A percentile compares a stretch with the other conserved stretches of the same genome.
phyloP scores from a whole-genome alignment of 2,888 invertebrate species.

The Craniophora ligustri region DNA sequence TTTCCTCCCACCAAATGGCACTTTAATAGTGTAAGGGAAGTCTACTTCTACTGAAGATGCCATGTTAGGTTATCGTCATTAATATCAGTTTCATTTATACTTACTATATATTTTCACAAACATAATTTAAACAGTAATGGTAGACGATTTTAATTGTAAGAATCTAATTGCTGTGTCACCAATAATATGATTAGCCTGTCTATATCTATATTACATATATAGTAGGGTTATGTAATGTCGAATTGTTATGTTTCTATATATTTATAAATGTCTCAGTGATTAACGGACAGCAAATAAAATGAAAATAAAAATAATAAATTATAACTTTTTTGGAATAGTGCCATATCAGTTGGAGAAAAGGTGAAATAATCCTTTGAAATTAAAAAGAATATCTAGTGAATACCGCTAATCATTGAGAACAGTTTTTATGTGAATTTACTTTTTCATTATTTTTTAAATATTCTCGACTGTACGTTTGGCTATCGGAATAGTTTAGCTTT shows the following conservation, averaged over 20 bases:
- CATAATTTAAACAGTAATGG: slow-evolving; percentile 72
- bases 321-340: slow-evolving; percentile 71
- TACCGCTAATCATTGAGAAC: slow-evolving; percentile 75
- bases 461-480: slow-evolving; percentile 64
- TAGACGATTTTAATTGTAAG: slow-evolving; percentile 81
- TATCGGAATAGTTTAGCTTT: slow-evolving; percentile 76
- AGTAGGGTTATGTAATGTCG: slow-evolving; percentile 71
- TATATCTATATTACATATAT: slow-evolving; percentile 73
- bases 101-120: slow-evolving; percentile 66
- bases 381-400: slow-evolving; percentile 41
- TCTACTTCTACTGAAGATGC: slow-evolving; percentile 70
- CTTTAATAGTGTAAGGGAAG: slow-evolving; percentile 67
- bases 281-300: slow-evolving; percentile 64
- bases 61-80: slow-evolving; percentile 79
- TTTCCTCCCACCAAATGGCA: slow-evolving; percentile 87
- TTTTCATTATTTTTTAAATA: slow-evolving; percentile 58
- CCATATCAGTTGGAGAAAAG: slow-evolving; percentile 74
- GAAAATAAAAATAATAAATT: slow-evolving; percentile 53
- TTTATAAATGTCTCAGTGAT: slow-evolving; percentile 70
- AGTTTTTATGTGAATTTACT: slow-evolving; percentile 32
- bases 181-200: slow-evolving; percentile 86
- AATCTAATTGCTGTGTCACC: slow-evolving; percentile 85
- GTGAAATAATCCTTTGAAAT: slow-evolving; percentile 44
- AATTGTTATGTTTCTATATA: slow-evolving; percentile 64
- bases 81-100: slow-evolving; percentile 70